phyloP scores from a whole-genome alignment of 2,797 vertebrate genomes.

The Rhynchonycteris naso region DNA sequence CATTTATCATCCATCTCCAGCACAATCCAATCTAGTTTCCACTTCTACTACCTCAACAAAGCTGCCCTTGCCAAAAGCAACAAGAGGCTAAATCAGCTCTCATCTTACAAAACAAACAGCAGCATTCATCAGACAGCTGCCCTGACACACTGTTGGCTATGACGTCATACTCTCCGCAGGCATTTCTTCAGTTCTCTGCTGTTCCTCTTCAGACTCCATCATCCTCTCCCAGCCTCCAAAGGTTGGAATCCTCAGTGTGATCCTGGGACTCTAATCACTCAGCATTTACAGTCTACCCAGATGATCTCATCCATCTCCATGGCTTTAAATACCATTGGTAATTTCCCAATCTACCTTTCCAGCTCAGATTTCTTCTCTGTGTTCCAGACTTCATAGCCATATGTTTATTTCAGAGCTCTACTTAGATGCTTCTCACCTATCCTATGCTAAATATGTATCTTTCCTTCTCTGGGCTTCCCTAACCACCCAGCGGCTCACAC shows the following conservation, averaged over 20 bases:
- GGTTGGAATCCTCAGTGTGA: not conserved
- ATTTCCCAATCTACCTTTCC: not conserved
- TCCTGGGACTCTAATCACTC: not conserved
- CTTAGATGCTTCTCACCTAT: not conserved
- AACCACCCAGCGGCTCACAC: not conserved
- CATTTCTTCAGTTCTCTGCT: not conserved
- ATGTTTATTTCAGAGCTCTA: not conserved
- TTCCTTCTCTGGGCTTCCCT: not conserved
- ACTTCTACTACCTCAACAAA: not conserved
- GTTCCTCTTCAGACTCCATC: not conserved
- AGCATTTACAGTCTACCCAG: not conserved
- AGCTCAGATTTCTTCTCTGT: not conserved
- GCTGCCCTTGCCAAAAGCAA: constrained; percentile 16
- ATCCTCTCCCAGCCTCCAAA: not conserved
- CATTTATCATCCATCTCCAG: not conserved
- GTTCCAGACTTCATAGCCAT: not conserved
- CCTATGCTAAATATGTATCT: not conserved
- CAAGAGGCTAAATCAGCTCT: not conserved
- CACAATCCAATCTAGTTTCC: not conserved
- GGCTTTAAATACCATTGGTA: not conserved
- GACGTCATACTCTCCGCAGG: not conserved
- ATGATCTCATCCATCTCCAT: not conserved
- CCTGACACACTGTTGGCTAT: not conserved
- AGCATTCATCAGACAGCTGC: not conserved
- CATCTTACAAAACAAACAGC: not conserved